Evolutionary conservation across 2,888 invertebrate species (phyloP), one percentile per base, ranked within the genome.

Genomic region (Doris montereyensis): DNA sequence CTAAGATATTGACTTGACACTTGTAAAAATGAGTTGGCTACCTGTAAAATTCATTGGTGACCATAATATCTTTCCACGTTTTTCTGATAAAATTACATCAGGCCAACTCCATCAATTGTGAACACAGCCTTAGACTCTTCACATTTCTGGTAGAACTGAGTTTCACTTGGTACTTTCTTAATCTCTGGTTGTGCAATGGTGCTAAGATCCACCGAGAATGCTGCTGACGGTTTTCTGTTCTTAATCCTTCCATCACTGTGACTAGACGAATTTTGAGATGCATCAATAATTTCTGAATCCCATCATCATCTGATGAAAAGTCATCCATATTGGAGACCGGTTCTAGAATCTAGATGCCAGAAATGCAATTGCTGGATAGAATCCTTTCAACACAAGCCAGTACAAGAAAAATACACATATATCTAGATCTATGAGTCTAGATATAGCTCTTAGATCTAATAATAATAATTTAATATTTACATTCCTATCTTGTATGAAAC

Each of bases 31-130:
- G n/a, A n/a, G n/a, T n/a, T n/a, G n/a, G n/a, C n/a, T n/a, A n/a
- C n/a, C n/a, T n/a, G n/a, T n/a, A n/a, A 86, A 84, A 58, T 83
- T 85, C 81, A 87, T 86, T 34, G 84, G 82, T 21, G 75, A 82
- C 86, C 86, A 86, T 58, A 80, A 82, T 57, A 88, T 83, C 17
- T 75, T 81, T 21, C 84, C 86, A 24, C 81, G 80, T 28, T 83
- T 77, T 60, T 85, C 81, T 1, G 86, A 87, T 21, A 87, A 76
- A 10, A 85, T 85, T 41, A 87, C 87, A 81, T 88, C 88, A 81
- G 82, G 8, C 87, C 88, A 26, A 86, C 86, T 4, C 86, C 85
- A 77, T 85, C 84, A 8, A 87, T 84, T 76, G 87, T 86, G 80
- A 88, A 88, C 26, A 87, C 79, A 21, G 79, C 79, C 26, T 75